These are phyloP conservation scores for Apistogramma diplotaenia DNA, from an alignment of 2,113 vertebrate genomes.

Conservation along the genomic window DNA sequence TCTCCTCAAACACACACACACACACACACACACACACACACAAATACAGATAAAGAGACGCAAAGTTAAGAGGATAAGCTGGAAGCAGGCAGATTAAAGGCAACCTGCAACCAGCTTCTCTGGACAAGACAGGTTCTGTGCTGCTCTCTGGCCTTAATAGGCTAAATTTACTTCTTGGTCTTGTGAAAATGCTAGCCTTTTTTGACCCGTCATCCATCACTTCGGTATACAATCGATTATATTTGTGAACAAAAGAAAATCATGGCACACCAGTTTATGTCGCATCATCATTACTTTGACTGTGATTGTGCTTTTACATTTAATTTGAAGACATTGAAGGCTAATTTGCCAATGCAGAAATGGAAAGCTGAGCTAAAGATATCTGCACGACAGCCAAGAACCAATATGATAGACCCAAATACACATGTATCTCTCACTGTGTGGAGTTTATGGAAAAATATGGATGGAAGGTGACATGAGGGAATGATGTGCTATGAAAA, in stretches of 20 bases:
- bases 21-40: slow-evolving; percentile 6
- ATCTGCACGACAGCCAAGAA: background rate
- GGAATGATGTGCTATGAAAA: background rate
- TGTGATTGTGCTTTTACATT: background rate
- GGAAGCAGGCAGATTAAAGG: slow-evolving; percentile 79
- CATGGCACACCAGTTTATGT: background rate
- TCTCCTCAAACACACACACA: slow-evolving; percentile 4
- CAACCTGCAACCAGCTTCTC: slow-evolving; percentile 56
- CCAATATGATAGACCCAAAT: background rate
- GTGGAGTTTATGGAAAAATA: background rate
- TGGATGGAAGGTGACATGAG: background rate
- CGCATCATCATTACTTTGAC: background rate
- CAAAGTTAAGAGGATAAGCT: slow-evolving; percentile 87
- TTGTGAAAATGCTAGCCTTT: accelerated
- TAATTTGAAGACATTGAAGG: too few species aligned
- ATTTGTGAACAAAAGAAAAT: too few species aligned
- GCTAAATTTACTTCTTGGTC: slow-evolving; percentile 51
- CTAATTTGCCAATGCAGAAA: too few species aligned
- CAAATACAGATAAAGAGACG: slow-evolving; percentile 11
- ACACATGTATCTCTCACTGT: background rate
- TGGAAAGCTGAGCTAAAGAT: background rate
- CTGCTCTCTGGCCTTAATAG: slow-evolving; percentile 55
- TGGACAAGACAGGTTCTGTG: slow-evolving; percentile 41
- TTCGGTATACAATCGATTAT: background rate
- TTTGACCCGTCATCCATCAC: background rate